Evolutionary conservation across 2,113 vertebrate genomes (phyloP), one percentile per base, ranked within the genome.

Genomic region (Oenanthe melanoleuca): DNA sequence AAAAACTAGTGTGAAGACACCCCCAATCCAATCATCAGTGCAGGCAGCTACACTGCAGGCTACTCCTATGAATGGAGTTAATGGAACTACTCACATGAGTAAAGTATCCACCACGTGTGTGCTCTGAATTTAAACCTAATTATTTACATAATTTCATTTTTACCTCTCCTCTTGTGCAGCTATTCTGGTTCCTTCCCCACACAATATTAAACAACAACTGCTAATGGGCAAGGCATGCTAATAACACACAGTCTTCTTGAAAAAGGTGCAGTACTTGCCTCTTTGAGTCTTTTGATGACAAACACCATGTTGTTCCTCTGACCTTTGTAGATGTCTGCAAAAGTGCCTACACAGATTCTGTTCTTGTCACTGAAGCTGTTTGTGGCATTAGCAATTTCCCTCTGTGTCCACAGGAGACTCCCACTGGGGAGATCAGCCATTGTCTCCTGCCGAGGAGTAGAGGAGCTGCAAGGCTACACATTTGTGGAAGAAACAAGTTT

Each of bases 261-360:
- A 28, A 56, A 86, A 70, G 55, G 50, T 70, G 59, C n/a, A 82
- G 44, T 15, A 77, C 96, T 96, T 84, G 45, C 98, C 97, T 98
- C 97, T 81, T 96, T 97, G 74, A 98, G 86, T 79, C 94, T 97
- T 95, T 98, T 98, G 94, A 98, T 90, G 80, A 96, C 67, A 9
- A 97, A 97, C 1, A 60, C 33, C 9, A 12, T n/a, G 49, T 95
- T 97, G 8, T 92, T 94, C 82, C 96, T 97, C 74, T 96, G 95
- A 37, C 98, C 98, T 80, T 65, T 93, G 88, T 98, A 98, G 94
- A 98, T 9, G 1, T 97, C 97, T 0, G 98, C 97, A 93, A 98
- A 98, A 49, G 92, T 83, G 19, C 98, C 97, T 66, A 97, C 94
- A 21, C 94, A 93, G 73, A 98, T 97, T 60, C 71, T 97, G 72